Evolutionary conservation across 2,797 vertebrate genomes (phyloP), one percentile per base, ranked within the genome.

Genomic region (Manis javanica): DNA sequence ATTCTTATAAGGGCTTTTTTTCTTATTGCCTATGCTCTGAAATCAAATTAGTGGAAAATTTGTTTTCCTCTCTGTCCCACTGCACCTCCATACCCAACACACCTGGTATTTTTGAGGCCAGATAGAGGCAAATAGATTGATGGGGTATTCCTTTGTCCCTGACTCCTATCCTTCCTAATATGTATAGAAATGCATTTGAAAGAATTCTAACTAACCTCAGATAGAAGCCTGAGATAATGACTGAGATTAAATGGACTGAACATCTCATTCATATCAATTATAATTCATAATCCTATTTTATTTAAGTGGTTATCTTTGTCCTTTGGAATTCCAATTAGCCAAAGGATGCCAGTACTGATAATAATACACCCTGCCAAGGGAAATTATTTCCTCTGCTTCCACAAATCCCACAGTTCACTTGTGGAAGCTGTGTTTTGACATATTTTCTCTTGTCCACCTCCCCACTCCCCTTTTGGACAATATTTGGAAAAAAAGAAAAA

Each of bases 311-410:
- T 96, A 90, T 92, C 86, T 96, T 88, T 96, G 87, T 96, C 71
- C 87, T 97, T 97, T 91, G 89, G 91, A 95, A 96, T 97, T 94
- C 83, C 91, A 91, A 74, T 94, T 96, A 98, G 83, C 84, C 64
- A 75, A 86, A 88, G 24, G 69, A 97, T 94, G 83, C 83, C 53
- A 93, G 55, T 78, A 69, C 81, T 87, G 87, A 82, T 91, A 66
- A 68, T 94, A 84, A 89, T 72, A 68, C 26, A 91, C 39, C 39
- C 69, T 96, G 89, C 95, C 90, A 87, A 94, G 49, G 53, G 79
- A 87, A 96, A 90, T 90, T 77, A 89, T 88, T 93, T 69, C 37
- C 46, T 81, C 79, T 91, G 24, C 29, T 75, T 93, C 42, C 11
- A 51, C 46, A 84, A 37, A 46, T 83, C 86, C 57, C 39, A 83